Base-by-base conservation (phyloP, 2,888 invertebrate genomes). In the Acronicta alni region DNA sequence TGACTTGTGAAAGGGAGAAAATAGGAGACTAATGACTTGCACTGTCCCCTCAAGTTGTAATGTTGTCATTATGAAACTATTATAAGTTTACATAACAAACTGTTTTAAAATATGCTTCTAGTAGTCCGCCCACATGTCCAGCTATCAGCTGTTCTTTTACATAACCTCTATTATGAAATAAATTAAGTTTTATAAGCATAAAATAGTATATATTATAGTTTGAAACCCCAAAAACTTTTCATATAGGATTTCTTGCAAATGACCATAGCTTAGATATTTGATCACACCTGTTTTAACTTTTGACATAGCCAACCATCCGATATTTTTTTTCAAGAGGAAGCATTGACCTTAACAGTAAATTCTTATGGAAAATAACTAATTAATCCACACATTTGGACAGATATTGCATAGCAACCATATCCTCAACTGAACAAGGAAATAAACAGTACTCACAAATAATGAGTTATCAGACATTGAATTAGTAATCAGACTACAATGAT, bases 401-500 rank as follows among this genome's bases (percentile, higher is more conserved):
- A 45, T 30, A 65, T 45, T 38, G 37, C 18, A 62, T 46, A 30
- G 38, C 35, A 59, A 75, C 41, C 26, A 16, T 26, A 10, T 38
- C 5, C 15, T 20, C 43, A n/a, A 38, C 30, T 16, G 18, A 54
- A 47, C 49, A 51, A 57, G 48, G 16, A 51, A 48, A 53, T 23
- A 57, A 43, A 57, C 38, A 44, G 15, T 44, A 2, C 39, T 41
- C 42, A 67, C 30, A 58, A 56, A 53, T 46, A 20, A 43, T 55
- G 45, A 66, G 39, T 56, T 70, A 74, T 58, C 67, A 68, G 43
- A 23, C 54, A 60, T 32, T 48, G 42, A 57, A 67, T 58, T 54
- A 55, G 57, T 72, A 73, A 79, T 79, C 70, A 66, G 41, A 41
- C 23, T 39, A 17, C 35, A 56, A 43, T 69, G 77, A 78, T 78